Base-by-base conservation (phyloP, 1,140 invertebrate species). In the Apis cerana region DNA sequence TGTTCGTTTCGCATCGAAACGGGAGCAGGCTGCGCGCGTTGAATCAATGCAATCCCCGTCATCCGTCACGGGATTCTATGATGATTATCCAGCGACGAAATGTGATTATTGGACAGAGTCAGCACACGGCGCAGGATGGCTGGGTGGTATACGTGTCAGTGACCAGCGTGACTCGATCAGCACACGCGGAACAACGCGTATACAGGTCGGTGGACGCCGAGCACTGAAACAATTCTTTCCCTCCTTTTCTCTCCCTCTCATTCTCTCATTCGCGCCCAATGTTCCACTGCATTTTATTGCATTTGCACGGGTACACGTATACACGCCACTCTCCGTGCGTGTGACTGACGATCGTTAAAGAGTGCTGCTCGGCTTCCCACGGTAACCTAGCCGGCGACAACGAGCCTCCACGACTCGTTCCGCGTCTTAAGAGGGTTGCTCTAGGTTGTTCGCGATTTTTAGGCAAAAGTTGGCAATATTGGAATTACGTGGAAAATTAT, bases 261-360 rank as follows among this genome's bases (percentile, higher is more conserved):
- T 3, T 11, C 54, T 7, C 15, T 17, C 33, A 23, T n/a, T 58
- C 64, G 8, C 52, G 56, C 19, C 58, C 68, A 64, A 52, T 70
- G 75, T 82, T 58, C 75, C 27, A 48, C 15, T 64, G 81, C 67
- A 56, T 82, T 82, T 82, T 82, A 82, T 82, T 78, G 75, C 75
- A 82, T 82, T 78, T 71, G 67, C 81, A 76, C 64, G 27, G 56
- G 54, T 71, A 75, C 64, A 72, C 64, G 48, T 68, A 75, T 58
- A 33, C 56, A 74, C 64, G 70, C 9, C 27, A 2, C 1, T 21
- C 15, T 2, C 11, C 4, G 17, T 4, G 23, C 9, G 15, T 50
- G 58, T 23, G 80, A 52, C 69, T 62, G 69, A 19, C 75, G 80
- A 83, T 85, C 84, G 76, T 85, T 85, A 84, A 84, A 85, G 82